A percentile compares a stretch with the other conserved stretches of the same genome.
phyloP scores from a whole-genome alignment of 2,113 vertebrate genomes.

The Malurus elegans region DNA sequence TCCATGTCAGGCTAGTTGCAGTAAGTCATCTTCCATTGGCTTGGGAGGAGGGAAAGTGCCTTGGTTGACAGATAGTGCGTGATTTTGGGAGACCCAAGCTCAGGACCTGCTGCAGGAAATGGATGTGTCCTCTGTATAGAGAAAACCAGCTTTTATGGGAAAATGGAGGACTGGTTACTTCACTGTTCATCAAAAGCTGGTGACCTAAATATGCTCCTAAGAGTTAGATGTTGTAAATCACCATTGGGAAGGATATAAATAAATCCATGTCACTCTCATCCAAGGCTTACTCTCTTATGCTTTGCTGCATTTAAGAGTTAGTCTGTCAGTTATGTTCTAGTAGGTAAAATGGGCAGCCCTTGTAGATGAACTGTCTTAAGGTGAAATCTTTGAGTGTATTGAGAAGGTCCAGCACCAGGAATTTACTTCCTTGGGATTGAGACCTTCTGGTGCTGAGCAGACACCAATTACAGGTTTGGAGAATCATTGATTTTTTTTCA shows the following conservation, averaged over 20 bases:
- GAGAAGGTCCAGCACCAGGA: not conserved
- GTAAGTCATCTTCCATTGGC: not conserved
- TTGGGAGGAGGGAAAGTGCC: not conserved
- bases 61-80: not conserved
- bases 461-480: not conserved
- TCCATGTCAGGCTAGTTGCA: not conserved
- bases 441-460: not conserved
- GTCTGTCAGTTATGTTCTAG: not conserved
- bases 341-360: not conserved
- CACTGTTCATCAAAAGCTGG: not conserved
- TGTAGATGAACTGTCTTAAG: not conserved
- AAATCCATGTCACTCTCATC: not conserved
- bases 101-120: not conserved
- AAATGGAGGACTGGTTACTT: not conserved
- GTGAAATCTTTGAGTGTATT: not conserved
- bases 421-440: not conserved
- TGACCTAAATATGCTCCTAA: not conserved
- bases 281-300: not conserved
- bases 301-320: not conserved
- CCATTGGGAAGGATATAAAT: not conserved
- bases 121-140: not conserved
- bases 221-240: not conserved
- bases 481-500: fast-evolving
- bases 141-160: not conserved
- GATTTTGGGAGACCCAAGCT: not conserved